Conservation (phyloP, 2,888 invertebrate species). For the Pheosia gnoma region DNA sequence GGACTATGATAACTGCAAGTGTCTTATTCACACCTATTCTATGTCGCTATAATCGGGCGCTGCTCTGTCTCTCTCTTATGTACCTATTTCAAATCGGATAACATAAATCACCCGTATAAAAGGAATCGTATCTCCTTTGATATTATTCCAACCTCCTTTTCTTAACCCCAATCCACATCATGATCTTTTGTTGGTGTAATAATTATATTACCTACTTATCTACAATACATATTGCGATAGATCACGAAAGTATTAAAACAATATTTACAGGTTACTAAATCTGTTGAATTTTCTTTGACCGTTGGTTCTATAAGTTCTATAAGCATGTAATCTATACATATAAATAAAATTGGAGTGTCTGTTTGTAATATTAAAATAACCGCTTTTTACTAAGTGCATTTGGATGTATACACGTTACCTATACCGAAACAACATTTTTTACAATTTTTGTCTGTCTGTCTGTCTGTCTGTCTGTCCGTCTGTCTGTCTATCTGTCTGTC, state of each 20-base stretch:
- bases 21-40: conserved; percentile 43
- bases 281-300: too few relatives aligned
- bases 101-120: conserved; percentile 59
- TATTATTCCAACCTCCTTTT: conserved; percentile 44
- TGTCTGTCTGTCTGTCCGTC: too few relatives aligned
- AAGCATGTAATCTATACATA: too few relatives aligned
- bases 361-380: too few relatives aligned
- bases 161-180: conserved; percentile 23
- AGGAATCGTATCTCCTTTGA: conserved; percentile 42
- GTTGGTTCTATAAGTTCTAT: too few relatives aligned
- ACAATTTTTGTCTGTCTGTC: too few relatives aligned
- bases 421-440: too few relatives aligned
- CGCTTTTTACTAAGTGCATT: too few relatives aligned
- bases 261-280: not conserved
- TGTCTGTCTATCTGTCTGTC: too few relatives aligned
- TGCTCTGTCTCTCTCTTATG: conserved; percentile 57
- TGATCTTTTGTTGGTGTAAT: conserved; percentile 26
- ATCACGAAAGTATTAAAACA: not conserved
- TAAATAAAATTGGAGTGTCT: too few relatives aligned
- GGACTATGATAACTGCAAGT: conserved; percentile 42
- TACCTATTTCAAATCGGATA: conserved; percentile 62
- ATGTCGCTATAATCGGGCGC: conserved; percentile 51
- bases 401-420: too few relatives aligned
- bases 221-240: conserved; percentile 8
- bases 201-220: conserved; percentile 13